Conservation (phyloP, 2,888 invertebrate genomes). For the Apamea crenata region DNA sequence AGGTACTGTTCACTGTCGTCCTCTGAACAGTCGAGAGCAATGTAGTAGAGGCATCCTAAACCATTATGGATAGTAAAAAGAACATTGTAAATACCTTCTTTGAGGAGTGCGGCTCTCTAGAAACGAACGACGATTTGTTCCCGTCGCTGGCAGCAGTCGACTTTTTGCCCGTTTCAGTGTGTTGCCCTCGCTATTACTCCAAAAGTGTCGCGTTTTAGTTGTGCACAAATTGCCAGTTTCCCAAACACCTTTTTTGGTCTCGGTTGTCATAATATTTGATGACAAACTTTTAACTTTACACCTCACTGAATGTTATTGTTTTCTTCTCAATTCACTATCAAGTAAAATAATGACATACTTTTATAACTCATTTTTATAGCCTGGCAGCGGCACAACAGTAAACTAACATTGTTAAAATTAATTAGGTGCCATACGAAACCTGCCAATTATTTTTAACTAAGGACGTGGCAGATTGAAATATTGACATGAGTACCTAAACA, state of each 20-base stretch:
- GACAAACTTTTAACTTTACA: no score
- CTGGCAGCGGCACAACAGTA: no score
- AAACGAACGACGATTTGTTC: constrained; percentile 72
- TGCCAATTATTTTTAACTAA: constrained; percentile 67
- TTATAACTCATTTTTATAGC: no score
- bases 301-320: background rate
- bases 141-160: constrained; percentile 66
- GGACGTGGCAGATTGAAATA: constrained; percentile 54
- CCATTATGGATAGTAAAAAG: constrained; percentile 77
- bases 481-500: constrained; percentile 4
- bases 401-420: constrained; percentile 16
- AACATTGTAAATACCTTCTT: constrained; percentile 77
- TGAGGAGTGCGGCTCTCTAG: constrained; percentile 70
- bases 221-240: background rate
- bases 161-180: constrained; percentile 7
- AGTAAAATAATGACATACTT: background rate
- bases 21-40: constrained; percentile 73
- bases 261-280: background rate
- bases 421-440: constrained; percentile 16
- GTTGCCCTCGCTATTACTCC: background rate
- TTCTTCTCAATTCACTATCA: background rate
- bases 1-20: constrained; percentile 62
- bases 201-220: constrained; percentile 8
- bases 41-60: constrained; percentile 69
- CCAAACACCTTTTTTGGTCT: background rate